These are phyloP conservation scores for Branchinecta lindahli DNA, from an alignment of 1,140 invertebrate genomes.

Conservation along the genomic window DNA sequence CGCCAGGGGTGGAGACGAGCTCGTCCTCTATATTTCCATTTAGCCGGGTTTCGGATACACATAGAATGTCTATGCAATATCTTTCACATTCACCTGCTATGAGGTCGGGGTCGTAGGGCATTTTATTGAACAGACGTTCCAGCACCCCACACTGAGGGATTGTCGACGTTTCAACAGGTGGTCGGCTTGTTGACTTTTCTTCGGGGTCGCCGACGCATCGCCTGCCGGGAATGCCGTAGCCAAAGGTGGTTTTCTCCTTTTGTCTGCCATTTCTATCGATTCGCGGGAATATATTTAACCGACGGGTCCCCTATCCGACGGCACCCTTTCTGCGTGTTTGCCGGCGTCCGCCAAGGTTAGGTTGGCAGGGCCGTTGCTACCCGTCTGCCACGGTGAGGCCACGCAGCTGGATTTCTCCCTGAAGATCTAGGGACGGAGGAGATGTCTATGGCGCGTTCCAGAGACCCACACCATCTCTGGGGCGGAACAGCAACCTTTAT, in stretches of 20 bases:
- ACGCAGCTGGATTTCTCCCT: not conserved
- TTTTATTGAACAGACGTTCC: not conserved
- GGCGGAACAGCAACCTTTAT: not conserved
- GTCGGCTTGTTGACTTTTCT: not conserved
- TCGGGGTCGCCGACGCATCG: conserved; percentile 9
- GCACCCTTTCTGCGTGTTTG: conserved; percentile 6
- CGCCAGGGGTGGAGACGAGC: conserved; percentile 6
- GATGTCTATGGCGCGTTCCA: not conserved
- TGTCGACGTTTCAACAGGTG: conserved; percentile 6
- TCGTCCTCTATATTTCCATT: not conserved
- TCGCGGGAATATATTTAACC: not conserved
- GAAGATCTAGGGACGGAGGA: conserved; percentile 6
- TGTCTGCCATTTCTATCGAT: conserved; percentile 1
- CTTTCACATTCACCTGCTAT: conserved; percentile 1
- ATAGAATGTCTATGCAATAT: conserved; percentile 8
- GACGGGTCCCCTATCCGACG: not conserved
- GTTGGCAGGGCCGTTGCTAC: not conserved
- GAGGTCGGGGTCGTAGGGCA: not conserved
- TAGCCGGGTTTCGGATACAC: not conserved
- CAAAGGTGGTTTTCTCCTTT: conserved; percentile 1
- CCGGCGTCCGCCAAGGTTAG: conserved; percentile 5
- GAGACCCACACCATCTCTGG: conserved; percentile 1
- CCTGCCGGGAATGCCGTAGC: not conserved
- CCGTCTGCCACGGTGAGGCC: conserved; percentile 2
- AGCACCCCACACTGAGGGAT: conserved; percentile 8